These are phyloP conservation scores for Chanos chanos DNA, from an alignment of 2,797 vertebrate genomes.

Conservation along the genomic window DNA sequence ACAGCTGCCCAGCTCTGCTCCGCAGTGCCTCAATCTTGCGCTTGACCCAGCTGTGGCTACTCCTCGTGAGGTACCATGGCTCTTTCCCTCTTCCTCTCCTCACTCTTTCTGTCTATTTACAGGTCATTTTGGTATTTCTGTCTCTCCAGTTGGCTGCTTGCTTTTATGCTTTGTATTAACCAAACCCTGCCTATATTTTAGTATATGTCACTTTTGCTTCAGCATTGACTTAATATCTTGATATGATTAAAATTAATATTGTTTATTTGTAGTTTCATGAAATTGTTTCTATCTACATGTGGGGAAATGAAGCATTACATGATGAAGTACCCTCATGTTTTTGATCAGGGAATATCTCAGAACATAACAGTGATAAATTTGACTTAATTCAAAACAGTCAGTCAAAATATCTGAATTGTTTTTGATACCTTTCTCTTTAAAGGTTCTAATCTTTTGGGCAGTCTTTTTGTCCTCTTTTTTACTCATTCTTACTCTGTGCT, in stretches of 20 bases:
- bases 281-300: too few species aligned
- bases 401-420: not conserved
- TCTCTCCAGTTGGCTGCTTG: constrained; percentile 5
- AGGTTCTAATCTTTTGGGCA: constrained; percentile 10
- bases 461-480: constrained; percentile 12
- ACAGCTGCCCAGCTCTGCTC: constrained; percentile 55
- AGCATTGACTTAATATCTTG: too few species aligned
- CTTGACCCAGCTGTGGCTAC: constrained; percentile 64
- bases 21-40: constrained; percentile 55
- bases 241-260: too few species aligned
- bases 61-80: constrained; percentile 69
- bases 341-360: too few species aligned
- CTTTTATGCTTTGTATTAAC: constrained; percentile 12
- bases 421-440: constrained; percentile 2
- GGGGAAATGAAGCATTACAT: too few species aligned
- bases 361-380: too few species aligned
- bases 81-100: constrained; percentile 34
- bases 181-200: not conserved
- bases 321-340: too few species aligned
- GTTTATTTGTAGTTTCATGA: too few species aligned
- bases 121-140: not conserved
- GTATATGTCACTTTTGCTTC: too few species aligned
- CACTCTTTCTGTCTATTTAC: not conserved
- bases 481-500: constrained; percentile 14
- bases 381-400: not conserved